Evolutionary conservation across 2,888 invertebrate species (phyloP), one percentile per base, ranked within the genome.

Genomic region (Nasonovia ribisnigri): DNA sequence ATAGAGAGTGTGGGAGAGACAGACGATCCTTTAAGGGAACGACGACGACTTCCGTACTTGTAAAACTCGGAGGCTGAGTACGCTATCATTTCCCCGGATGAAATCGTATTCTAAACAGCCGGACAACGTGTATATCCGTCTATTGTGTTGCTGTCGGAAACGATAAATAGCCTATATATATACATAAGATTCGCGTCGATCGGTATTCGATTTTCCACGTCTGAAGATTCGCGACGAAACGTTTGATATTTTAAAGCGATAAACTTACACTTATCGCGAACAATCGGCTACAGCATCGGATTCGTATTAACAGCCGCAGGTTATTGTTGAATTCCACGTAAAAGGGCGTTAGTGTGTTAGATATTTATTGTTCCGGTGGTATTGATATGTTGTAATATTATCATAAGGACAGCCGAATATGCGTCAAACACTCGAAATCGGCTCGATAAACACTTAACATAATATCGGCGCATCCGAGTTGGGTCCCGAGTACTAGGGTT

Each of bases 21-120:
- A 54, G 91, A 91, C 84, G n/a, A 91, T 90, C 48, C 26, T 48
- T 90, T 42, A 92, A 87, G 60, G 87, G 26, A 86, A 87, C n/a
- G 54, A 84, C 91, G 24, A 42, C 91, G n/a, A 42, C 29, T 77
- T 36, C 77, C 77, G 77, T 36, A 67, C 36, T 67, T 67, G 67
- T 6, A 16, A 77, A 20, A 77, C 77, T 20, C 2, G 36, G 77
- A 77, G 77, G 20, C 36, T 36, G 36, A 77, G 36, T 77, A 8
- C 8, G 36, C 8, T 46, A 46, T 77, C 77, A 2, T 77, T 77
- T 77, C 1, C 36, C 77, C 77, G 36, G 20, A 36, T 36, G 36
- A 77, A 77, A 77, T 77, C 77, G 36, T 88, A 88, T 88, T 54
- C 51, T 54, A 88, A 88, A 36, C 3, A 51, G 88, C 54, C 24